Conservation (phyloP, 2,888 invertebrate genomes). For the Dasysyrphus albostriatus region DNA sequence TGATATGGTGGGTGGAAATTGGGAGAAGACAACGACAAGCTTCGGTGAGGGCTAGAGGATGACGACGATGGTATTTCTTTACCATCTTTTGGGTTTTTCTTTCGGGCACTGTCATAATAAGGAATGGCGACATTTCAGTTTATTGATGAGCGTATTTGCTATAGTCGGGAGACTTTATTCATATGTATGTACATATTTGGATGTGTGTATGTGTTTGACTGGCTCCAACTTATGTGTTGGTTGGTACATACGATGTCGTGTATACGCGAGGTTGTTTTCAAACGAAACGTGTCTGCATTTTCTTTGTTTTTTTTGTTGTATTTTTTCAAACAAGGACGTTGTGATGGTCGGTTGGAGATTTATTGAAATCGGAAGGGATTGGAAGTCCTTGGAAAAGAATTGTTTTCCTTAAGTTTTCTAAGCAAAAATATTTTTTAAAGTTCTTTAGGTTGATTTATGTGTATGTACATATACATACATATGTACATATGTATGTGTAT, state of each 20-base stretch:
- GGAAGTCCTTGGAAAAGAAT: conserved; percentile 57
- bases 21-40: background rate
- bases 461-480: background rate
- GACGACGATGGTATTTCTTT: conserved; percentile 35
- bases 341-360: conserved; percentile 54
- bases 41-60: background rate
- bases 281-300: conserved; percentile 66
- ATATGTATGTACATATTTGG: no score
- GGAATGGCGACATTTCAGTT: conserved; percentile 75
- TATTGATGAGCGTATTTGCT: conserved; percentile 75
- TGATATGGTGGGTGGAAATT: conserved; percentile 14
- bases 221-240: background rate
- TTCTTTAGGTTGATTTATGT: background rate
- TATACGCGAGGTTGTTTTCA: conserved; percentile 47
- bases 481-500: no score
- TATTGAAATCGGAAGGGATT: conserved; percentile 63
- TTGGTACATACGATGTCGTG: conserved; percentile 2
- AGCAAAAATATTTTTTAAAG: background rate
- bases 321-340: conserved; percentile 57
- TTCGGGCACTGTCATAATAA: conserved; percentile 69
- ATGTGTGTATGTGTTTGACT: background rate
- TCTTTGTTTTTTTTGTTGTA: background rate
- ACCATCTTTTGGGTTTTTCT: conserved; percentile 18
- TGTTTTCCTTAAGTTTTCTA: conserved; percentile 41
- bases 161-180: conserved; percentile 17